Base-by-base conservation (phyloP, 2,888 invertebrate genomes). In the Coecobrya sp. region DNA sequence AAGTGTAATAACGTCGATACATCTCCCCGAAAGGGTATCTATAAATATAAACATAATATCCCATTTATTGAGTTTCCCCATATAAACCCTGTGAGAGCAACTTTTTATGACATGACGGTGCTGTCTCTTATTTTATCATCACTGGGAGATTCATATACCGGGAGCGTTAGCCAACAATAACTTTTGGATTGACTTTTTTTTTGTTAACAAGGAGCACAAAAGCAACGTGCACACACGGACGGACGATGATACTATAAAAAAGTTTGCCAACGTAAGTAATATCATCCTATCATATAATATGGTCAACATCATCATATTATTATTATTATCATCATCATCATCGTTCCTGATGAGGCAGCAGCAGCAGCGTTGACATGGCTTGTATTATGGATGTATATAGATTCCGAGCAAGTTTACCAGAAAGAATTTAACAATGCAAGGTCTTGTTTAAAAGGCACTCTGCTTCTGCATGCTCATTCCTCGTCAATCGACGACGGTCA, bases 401-500 rank as follows among this genome's bases (percentile, higher is more conserved):
- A 42, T 5, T 68, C 30, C 25, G n/a, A 19, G 73, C 42, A 13
- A 65, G 49, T 45, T 27, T 25, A 79, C 76, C 10, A 87, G 79
- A 79, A 52, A 65, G 81, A 79, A 16, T 88, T 79, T 79, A 81
- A 88, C 88, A 81, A 88, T 88, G 88, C 88, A 88, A 88, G 88
- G 88, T 73, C 86, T 79, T 52, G 36, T 81, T 81, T 81, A 79
- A 88, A 81, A 88, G 81, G 88, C 36, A 55, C 68, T 88, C 81
- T 65, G 25, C 84, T 82, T 84, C 62, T 85, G 79, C 84, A 59
- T 81, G 82, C 25, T 84, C 55, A 82, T 82, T 89, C 27, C 82
- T 73, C 55, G 49, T 73, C 55, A 82, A 82, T 76, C 76, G 49
- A 68, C 68, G 81, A 59, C 42, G 68, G 70, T 84, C 89, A 84